Conservation (phyloP, 2,113 vertebrate species). For the Salvelinus sp. region DNA sequence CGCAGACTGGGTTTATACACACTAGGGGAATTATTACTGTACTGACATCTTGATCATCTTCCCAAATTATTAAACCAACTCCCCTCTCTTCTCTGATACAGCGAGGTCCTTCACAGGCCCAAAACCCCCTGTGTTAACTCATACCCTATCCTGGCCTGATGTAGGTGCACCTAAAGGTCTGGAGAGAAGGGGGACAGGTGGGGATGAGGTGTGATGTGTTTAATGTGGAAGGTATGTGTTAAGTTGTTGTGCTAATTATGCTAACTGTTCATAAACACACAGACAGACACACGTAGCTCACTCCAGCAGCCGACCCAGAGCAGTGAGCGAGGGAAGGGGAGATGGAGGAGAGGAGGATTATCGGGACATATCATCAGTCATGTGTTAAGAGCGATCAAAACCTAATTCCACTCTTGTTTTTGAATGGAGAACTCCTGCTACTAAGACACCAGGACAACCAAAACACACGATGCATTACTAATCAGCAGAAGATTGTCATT, state of each 20-base stretch:
- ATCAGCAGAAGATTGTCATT: slow-evolving; percentile 56
- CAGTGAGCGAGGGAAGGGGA: background rate
- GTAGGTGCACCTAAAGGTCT: background rate
- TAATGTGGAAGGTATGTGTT: too few species aligned
- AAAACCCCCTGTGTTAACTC: slow-evolving; percentile 27
- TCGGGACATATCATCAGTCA: slow-evolving; percentile 44
- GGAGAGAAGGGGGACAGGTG: slow-evolving; percentile 12
- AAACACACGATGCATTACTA: slow-evolving; percentile 61
- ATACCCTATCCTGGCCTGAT: background rate
- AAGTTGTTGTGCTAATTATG: too few species aligned
- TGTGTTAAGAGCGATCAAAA: too few species aligned
- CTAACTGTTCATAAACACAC: too few species aligned
- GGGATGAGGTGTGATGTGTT: too few species aligned
- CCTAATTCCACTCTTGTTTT: slow-evolving; percentile 56
- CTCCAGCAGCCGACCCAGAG: too few species aligned
- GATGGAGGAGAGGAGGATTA: too few species aligned
- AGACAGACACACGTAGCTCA: too few species aligned
- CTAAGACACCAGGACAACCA: background rate
- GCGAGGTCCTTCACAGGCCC: background rate
- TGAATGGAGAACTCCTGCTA: slow-evolving; percentile 39
- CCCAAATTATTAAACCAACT: slow-evolving; percentile 75
- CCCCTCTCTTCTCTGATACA: slow-evolving; percentile 25
- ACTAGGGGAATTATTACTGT: slow-evolving; percentile 59
- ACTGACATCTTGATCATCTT: slow-evolving; percentile 64
- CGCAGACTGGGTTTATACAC: slow-evolving; percentile 72